Conservation (phyloP, 23 tunicate genomes). For the Styela plicata region DNA sequence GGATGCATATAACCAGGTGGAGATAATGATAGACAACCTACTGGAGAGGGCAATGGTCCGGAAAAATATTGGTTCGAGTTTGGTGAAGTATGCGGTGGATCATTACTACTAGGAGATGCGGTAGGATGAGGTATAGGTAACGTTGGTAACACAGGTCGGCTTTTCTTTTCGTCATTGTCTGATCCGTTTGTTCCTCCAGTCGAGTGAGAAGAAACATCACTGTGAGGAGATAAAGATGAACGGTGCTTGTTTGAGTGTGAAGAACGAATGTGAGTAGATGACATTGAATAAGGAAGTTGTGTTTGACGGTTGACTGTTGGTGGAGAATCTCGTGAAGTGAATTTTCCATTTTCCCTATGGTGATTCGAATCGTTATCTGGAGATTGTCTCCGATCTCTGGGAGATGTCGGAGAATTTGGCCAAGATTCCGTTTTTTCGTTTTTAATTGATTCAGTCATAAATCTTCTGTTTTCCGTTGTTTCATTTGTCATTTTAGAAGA, state of each 20-base stretch:
- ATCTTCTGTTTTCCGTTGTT: neutral
- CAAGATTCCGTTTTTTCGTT: neutral
- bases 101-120: neutral
- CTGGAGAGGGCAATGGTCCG: slow-evolving; percentile 14
- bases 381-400: neutral
- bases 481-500: neutral
- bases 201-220: neutral
- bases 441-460: too few species aligned
- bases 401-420: neutral
- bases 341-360: neutral
- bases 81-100: neutral
- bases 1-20: neutral
- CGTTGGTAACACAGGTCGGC: neutral
- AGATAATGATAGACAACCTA: neutral
- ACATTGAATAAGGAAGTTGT: neutral
- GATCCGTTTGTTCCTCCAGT: too few species aligned
- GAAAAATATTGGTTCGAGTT: neutral
- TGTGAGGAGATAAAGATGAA: neutral
- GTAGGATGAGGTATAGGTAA: neutral
- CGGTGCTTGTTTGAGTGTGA: neutral
- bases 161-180: neutral
- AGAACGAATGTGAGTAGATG: neutral
- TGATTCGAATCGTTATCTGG: neutral
- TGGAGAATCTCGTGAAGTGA: neutral
- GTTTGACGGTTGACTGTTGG: neutral